Conservation (phyloP, 2,797 vertebrate species). For the Pagetopsis macropterus region DNA sequence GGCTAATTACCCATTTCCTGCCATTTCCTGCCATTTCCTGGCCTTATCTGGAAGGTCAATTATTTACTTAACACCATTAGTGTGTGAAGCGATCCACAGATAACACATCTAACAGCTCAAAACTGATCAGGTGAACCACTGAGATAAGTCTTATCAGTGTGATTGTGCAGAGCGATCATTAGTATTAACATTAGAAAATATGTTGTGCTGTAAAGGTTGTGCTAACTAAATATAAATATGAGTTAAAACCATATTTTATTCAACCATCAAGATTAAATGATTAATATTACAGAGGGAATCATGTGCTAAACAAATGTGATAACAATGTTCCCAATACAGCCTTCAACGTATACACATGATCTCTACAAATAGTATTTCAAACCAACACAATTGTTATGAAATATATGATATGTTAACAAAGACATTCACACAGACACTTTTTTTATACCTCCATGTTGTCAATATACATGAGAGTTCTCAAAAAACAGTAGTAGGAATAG, state of each 20-base stretch:
- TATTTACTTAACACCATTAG: conserved; percentile 55
- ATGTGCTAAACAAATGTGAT: background rate
- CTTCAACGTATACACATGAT: background rate
- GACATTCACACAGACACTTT: background rate
- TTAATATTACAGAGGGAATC: background rate
- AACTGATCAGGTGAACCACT: conserved; percentile 16
- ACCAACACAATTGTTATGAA: background rate
- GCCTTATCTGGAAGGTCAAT: conserved; percentile 55
- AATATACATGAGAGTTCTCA: too few species aligned
- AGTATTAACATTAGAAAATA: background rate
- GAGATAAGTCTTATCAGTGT: conserved; percentile 11
- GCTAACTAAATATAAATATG: background rate
- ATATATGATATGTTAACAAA: background rate
- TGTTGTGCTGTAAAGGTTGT: background rate
- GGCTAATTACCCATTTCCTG: conserved; percentile 73
- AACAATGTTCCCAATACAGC: background rate
- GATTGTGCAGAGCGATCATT: background rate
- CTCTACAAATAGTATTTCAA: too few species aligned
- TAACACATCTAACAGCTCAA: conserved; percentile 25
- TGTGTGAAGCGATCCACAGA: conserved; percentile 39
- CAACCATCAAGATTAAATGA: too few species aligned
- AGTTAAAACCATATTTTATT: conserved; percentile 3
- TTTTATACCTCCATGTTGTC: too few species aligned
- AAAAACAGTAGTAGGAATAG: background rate
- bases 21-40: conserved; percentile 72